Conservation (phyloP, 2,797 vertebrate species). For the Darevskia nairensis region DNA sequence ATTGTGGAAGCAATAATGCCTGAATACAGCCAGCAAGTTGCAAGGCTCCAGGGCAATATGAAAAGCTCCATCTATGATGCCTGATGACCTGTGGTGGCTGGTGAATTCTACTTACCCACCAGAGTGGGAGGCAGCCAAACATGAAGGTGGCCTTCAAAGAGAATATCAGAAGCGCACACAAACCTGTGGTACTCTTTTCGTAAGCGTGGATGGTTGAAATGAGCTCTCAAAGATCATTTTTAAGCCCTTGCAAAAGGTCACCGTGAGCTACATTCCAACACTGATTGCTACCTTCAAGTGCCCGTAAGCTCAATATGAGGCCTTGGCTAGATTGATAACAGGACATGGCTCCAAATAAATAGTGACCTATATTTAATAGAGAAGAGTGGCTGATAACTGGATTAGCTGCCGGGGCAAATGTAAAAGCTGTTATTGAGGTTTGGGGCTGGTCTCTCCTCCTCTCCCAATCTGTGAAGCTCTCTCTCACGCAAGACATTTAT, state of each 20-base stretch:
- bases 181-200: not conserved
- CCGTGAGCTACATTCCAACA: constrained; percentile 36
- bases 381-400: constrained; percentile 8
- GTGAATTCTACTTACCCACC: not conserved
- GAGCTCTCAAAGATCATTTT: constrained; percentile 48
- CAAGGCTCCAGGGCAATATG: no score
- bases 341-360: constrained; percentile 25
- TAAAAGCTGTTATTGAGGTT: not conserved
- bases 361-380: constrained; percentile 11
- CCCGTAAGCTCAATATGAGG: constrained; percentile 32
- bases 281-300: constrained; percentile 60
- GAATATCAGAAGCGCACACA: not conserved
- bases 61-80: not conserved
- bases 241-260: constrained; percentile 44
- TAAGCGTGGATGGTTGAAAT: not conserved
- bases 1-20: no score
- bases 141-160: not conserved
- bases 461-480: not conserved
- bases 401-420: not conserved
- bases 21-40: no score
- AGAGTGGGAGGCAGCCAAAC: not conserved
- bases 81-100: not conserved
- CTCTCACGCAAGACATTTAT: not conserved
- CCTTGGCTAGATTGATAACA: constrained; percentile 45
- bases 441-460: no score